A percentile compares a stretch with the other conserved stretches of the same genome.
Conservation (phyloP, 2,797 vertebrate species). For the Leucoraja ocellata region DNA sequence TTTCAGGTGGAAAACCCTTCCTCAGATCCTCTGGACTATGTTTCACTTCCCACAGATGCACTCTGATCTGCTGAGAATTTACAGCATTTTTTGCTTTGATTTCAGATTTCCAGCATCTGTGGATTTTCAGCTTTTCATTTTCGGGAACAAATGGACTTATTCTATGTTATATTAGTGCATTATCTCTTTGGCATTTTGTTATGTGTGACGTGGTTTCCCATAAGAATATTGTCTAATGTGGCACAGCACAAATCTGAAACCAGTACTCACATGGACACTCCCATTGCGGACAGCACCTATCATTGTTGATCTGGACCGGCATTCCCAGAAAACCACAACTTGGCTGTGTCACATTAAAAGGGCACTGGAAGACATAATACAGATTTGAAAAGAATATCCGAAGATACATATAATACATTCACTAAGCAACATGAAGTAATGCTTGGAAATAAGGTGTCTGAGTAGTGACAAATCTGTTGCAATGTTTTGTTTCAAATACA, state of each 20-base stretch:
- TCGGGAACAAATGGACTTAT: background rate
- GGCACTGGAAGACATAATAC: constrained; percentile 67
- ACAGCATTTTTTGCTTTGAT: no score
- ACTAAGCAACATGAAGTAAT: background rate
- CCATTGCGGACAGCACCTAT: constrained; percentile 91
- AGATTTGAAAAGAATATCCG: background rate
- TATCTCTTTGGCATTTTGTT: background rate
- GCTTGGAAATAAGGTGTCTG: background rate
- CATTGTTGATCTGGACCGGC: constrained; percentile 80
- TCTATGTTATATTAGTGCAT: background rate
- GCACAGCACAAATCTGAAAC: background rate
- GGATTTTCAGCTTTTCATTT: background rate
- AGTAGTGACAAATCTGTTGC: background rate
- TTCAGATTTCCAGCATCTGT: no score
- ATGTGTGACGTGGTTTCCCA: background rate
- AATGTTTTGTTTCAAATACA: background rate
- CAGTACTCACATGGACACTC: constrained; percentile 84
- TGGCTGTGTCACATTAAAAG: constrained; percentile 73
- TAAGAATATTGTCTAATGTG: background rate
- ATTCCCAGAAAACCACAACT: constrained; percentile 87
- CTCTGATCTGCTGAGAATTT: no score
- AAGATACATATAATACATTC: background rate
- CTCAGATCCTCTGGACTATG: no score
- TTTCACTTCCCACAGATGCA: no score
- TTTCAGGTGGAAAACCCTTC: background rate